A percentile compares a stretch with the other conserved stretches of the same genome.
Conservation (phyloP, 2,888 invertebrate species). For the Dione vanillae region DNA sequence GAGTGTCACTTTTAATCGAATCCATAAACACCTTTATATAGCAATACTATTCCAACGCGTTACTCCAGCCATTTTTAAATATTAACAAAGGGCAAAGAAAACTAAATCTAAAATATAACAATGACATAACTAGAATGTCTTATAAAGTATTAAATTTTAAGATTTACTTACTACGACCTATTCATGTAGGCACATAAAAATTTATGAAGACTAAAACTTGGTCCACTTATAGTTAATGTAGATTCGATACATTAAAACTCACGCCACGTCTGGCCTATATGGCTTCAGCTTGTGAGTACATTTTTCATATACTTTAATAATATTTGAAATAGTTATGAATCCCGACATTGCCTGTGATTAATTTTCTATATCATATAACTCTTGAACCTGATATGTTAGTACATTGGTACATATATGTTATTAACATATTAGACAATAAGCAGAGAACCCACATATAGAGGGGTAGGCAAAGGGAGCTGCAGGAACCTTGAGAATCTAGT, state of each 20-base stretch:
- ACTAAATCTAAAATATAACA: not conserved
- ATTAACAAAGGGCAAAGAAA: not conserved
- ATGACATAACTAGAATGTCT: not conserved
- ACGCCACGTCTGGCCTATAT: constrained; percentile 5
- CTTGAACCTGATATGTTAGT: too few species aligned
- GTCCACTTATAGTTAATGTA: constrained; percentile 19
- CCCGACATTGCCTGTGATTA: too few species aligned
- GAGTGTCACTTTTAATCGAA: too few species aligned
- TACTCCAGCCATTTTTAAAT: too few species aligned
- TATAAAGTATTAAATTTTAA: constrained; percentile 16
- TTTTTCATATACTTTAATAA: not conserved
- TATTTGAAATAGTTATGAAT: not conserved
- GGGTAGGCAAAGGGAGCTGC: too few species aligned
- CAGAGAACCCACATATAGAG: too few species aligned
- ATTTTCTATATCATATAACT: too few species aligned
- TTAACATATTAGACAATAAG: too few species aligned
- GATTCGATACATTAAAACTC: constrained; percentile 19
- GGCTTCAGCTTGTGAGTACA: constrained; percentile 8
- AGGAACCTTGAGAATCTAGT: too few species aligned
- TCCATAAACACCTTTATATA: too few species aligned
- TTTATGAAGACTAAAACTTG: constrained; percentile 16
- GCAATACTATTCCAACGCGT: too few species aligned
- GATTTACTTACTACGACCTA: constrained; percentile 9
- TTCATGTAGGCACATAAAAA: constrained; percentile 17
- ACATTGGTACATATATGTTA: too few species aligned